Evolutionary conservation across 2,797 vertebrate genomes (phyloP).

Genomic region (Sebastes wilsoni): DNA sequence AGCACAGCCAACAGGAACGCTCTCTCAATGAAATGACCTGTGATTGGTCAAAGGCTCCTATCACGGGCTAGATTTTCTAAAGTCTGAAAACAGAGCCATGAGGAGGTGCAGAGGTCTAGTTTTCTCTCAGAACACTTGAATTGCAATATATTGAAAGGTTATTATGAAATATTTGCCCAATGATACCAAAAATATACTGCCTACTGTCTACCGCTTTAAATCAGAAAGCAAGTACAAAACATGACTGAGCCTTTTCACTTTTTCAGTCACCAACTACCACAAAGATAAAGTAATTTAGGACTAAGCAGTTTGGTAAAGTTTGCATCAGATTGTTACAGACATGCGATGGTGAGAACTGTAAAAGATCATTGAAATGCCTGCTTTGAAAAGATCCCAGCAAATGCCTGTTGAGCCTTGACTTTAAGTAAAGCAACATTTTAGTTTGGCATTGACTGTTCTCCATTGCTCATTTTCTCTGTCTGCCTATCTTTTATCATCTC

Average conservation of each 20-base stretch:
- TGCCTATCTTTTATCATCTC: neutral
- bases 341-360: neutral
- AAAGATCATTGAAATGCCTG: neutral
- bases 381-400: neutral
- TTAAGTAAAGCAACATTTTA: neutral
- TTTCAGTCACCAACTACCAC: neutral
- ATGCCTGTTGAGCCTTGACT: neutral
- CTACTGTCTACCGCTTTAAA: no score
- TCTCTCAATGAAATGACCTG: no score
- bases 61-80: no score
- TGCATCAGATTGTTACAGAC: neutral
- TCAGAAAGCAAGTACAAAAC: neutral
- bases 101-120: no score
- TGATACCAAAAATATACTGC: no score
- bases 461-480: neutral
- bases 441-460: neutral
- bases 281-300: neutral
- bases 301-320: neutral
- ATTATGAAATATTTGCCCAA: accelerated
- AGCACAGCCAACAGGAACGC: no score
- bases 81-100: no score
- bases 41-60: accelerated
- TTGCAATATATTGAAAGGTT: no score
- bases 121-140: no score
- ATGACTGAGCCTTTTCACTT: neutral